Conservation (phyloP, 1,140 invertebrate genomes). For the Leptestheria dahalacensis region DNA sequence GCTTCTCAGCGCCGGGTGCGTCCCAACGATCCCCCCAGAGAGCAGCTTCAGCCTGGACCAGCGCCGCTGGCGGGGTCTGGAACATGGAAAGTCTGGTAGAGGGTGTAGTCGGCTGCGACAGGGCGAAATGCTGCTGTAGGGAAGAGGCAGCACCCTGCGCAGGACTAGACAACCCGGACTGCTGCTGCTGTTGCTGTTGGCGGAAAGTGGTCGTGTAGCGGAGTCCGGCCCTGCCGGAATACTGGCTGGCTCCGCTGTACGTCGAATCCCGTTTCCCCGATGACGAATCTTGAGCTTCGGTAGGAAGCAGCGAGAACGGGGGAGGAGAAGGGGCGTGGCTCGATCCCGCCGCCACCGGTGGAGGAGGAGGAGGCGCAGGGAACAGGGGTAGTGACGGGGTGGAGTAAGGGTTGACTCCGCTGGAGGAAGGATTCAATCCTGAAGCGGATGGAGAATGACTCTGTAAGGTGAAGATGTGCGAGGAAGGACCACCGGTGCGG, state of each 20-base stretch:
- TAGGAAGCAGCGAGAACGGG: conserved; percentile 22
- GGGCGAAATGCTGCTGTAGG: too few relatives aligned
- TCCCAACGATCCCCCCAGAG: not conserved
- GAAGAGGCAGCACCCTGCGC: conserved; percentile 5
- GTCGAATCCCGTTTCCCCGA: conserved; percentile 8
- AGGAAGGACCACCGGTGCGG: conserved; percentile 9
- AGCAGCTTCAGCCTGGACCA: conserved; percentile 9
- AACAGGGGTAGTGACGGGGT: conserved; percentile 16
- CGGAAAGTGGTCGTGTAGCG: conserved; percentile 13
- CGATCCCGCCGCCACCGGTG: conserved; percentile 14
- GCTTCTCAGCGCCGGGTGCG: not conserved
- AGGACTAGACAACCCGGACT: not conserved
- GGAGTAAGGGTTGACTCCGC: conserved; percentile 9
- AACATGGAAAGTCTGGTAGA: conserved; percentile 7
- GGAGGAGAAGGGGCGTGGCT: conserved; percentile 19
- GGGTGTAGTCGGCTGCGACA: conserved; percentile 17
- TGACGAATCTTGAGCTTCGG: conserved; percentile 17
- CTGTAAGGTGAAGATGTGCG: conserved; percentile 6
- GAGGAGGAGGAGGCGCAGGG: conserved; percentile 13
- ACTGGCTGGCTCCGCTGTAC: not conserved
- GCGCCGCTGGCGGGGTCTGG: conserved; percentile 1
- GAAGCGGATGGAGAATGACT: not conserved
- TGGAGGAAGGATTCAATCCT: conserved; percentile 16
- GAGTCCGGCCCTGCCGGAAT: conserved; percentile 14
- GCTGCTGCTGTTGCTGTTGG: conserved; percentile 7